phyloP scores from a whole-genome alignment of 2,797 vertebrate genomes.

The Oreortyx pictus region DNA sequence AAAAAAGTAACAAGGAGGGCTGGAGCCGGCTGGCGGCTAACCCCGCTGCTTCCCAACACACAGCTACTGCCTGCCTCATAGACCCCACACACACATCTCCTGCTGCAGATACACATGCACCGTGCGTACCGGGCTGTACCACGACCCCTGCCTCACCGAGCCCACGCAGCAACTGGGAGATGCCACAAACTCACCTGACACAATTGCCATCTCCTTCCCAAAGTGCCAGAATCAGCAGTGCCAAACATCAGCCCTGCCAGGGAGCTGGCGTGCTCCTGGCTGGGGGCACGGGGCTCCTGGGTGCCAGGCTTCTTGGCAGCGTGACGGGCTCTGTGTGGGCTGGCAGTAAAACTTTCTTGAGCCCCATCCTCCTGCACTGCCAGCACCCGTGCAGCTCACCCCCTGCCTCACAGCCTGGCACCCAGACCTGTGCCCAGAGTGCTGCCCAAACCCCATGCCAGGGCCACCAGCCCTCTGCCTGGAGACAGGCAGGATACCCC shows the following conservation, averaged over 20 bases:
- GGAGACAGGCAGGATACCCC: rapidly evolving
- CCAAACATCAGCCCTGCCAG: rapidly evolving
- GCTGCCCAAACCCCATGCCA: not conserved
- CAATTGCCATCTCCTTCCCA: not conserved
- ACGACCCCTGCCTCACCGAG: not conserved
- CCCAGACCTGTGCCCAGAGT: not conserved
- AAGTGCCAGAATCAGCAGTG: not conserved
- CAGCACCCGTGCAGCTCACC: rapidly evolving
- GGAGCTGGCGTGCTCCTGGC: rapidly evolving
- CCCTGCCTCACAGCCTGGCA: not conserved
- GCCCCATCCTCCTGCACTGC: not conserved
- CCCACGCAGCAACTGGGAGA: rapidly evolving
- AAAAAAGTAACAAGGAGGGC: not conserved
- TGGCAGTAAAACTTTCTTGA: rapidly evolving
- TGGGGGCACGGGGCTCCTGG: not conserved
- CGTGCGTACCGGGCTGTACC: not conserved
- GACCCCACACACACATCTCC: not conserved
- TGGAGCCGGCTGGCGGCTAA: not conserved
- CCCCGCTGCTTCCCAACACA: not conserved
- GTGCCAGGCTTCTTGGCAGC: rapidly evolving
- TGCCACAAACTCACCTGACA: rapidly evolving
- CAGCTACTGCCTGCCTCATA: rapidly evolving
- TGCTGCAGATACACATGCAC: not conserved
- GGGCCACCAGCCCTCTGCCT: not conserved
- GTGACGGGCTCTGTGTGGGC: not conserved